Conservation (phyloP, 2,888 invertebrate species). For the Scotopteryx bipunctaria region DNA sequence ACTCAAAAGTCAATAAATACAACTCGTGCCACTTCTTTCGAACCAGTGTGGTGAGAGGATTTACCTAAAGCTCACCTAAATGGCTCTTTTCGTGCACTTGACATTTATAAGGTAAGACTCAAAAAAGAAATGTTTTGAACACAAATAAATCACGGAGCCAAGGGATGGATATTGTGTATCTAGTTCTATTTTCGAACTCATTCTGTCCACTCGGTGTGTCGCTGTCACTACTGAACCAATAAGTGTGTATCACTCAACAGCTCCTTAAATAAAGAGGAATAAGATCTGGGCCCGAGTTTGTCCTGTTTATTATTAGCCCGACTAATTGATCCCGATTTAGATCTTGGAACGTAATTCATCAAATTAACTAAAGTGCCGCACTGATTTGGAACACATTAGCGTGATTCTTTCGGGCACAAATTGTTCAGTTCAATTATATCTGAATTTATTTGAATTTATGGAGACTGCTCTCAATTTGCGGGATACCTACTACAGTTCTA, state of each 20-base stretch:
- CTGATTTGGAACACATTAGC: slow-evolving; percentile 38
- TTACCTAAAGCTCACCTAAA: too few relatives aligned
- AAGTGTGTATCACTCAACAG: slow-evolving; percentile 51
- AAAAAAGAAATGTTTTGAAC: too few relatives aligned
- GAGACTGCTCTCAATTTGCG: too few relatives aligned
- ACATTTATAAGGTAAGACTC: too few relatives aligned
- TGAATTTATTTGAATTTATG: neutral
- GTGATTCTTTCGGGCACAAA: slow-evolving; percentile 21
- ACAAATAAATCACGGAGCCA: too few relatives aligned
- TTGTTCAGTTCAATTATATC: slow-evolving; percentile 2
- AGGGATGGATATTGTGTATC: too few relatives aligned
- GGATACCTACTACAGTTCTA: too few relatives aligned
- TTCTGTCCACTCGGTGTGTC: neutral
- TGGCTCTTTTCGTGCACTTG: too few relatives aligned
- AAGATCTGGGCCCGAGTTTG: slow-evolving; percentile 46
- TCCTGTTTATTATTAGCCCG: slow-evolving; percentile 54
- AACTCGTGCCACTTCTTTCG: too few relatives aligned
- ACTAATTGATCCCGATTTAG: slow-evolving; percentile 61
- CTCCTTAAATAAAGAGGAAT: slow-evolving; percentile 43
- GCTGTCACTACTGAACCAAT: slow-evolving; percentile 34
- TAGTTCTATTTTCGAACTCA: too few relatives aligned
- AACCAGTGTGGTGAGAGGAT: too few relatives aligned
- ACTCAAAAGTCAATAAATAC: too few relatives aligned
- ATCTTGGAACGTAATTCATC: slow-evolving; percentile 50
- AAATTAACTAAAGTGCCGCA: slow-evolving; percentile 53